Evolutionary conservation across 2,797 vertebrate genomes (phyloP), one percentile per base, ranked within the genome.

Genomic region (Gallirallus australis): DNA sequence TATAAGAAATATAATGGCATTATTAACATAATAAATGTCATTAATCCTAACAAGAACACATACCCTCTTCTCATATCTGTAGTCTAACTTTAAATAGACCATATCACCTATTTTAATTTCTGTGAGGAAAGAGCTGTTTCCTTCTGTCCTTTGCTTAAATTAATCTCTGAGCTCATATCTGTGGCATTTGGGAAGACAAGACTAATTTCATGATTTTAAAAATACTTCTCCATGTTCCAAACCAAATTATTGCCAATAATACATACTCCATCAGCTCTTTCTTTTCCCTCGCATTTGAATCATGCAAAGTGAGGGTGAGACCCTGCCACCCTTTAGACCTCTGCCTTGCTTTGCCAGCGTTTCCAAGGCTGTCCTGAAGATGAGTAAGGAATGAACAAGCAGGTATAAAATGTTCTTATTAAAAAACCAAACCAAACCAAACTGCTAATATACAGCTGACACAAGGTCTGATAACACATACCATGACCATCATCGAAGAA

Each of bases 401-500:
- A 78, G 27, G 28, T 45, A 48, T 23, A 53, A 83, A 82, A 40
- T 14, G 15, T 59, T 90, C 40, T 42, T 54, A 57, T n/a, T 81
- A 19, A 35, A 88, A 80, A 82, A 63, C 25, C 30, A 72, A 15
- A 77, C 25, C 0, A 57, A 0, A 63, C 31, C 31, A 72, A 15
- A 77, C 25, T 23, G 78, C 21, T 39, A 33, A 19, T 28, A 39
- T 0, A 17, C 5, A 92, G 66, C 31, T 75, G 64, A 21, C 11
- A 50, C 27, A 11, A 57, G 4, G 27, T 76, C 52, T 50, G 79
- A 33, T 24, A 64, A 80, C 59, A 98, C 98, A 89, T 98, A 99
- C 99, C 99, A 8, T 99, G 99, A 86, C 99, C 99, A 27, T 99
- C 99, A 60, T 99, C 99, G 10, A 99, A 99, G 97, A 99, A 99